Percentiles rank a stretch among this genome's conserved stretches.
phyloP scores from a whole-genome alignment of 2,888 invertebrate genomes.

The Ctena decussata region DNA sequence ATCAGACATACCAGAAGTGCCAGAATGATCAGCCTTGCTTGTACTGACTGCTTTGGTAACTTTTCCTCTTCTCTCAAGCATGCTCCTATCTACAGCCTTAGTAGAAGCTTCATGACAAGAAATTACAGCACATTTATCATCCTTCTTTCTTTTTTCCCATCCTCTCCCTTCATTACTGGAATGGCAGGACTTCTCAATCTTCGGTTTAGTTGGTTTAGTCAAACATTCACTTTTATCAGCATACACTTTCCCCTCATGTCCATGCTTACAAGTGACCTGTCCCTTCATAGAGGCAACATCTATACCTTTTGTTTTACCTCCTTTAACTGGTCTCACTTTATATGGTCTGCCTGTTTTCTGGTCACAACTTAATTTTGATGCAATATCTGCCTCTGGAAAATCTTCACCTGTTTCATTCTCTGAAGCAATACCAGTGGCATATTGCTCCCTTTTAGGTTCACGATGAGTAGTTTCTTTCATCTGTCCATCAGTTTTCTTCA shows the following conservation, averaged over 20 bases:
- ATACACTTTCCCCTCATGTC: not conserved
- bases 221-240: not conserved
- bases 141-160: not conserved
- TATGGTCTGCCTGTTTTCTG: not conserved
- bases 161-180: not conserved
- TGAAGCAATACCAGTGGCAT: not conserved
- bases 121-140: no score
- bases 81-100: no score
- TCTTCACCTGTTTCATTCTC: no score
- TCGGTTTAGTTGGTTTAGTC: not conserved
- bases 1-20: not conserved
- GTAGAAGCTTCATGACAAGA: no score
- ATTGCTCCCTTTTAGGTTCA: not conserved
- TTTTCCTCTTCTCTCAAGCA: no score
- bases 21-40: not conserved
- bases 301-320: not conserved
- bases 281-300: not conserved
- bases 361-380: not conserved
- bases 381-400: no score
- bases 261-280: not conserved
- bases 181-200: not conserved
- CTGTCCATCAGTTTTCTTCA: not conserved
- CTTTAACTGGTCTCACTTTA: no score
- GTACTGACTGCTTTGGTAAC: not conserved
- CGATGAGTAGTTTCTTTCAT: not conserved